Base-by-base conservation (phyloP, 53 echinoderm and acorn worm genomes). In the Henricia sp. region DNA sequence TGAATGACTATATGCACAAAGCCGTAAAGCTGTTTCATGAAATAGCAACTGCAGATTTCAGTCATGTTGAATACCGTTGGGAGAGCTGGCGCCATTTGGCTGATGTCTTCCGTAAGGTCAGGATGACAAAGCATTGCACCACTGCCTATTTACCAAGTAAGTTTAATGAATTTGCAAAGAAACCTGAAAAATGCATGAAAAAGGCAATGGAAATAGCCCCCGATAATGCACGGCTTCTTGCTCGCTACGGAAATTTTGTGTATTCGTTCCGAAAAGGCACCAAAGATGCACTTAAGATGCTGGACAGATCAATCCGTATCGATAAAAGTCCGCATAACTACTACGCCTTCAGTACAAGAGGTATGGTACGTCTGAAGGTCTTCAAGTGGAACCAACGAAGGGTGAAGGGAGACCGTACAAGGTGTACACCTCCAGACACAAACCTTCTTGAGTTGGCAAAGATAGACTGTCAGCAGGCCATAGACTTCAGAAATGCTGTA, bases 31-130 rank as follows among this genome's bases (percentile, higher is more conserved):
- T 68, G 0, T 83, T 83, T 28, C 42, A 68, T 27, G 83, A 67
- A 44, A 14, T 83, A 24, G 23, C 69, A 2, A 38, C 53, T 23
- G 52, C 28, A 9, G 34, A 3, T 19, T 33, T 32, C 5, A 69
- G 83, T 1, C 68, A 69, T 19, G 6, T 11, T 2, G 68, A 83
- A 10, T 68, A 54, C 38, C 23, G 23, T 1, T 68, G 68, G 53
- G 68, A 83, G 10, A 53, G 68, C 30, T 83, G 83, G 83, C 52
- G 83, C 5, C 26, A 68, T 55, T 39, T 83, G 83, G 83, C 38
- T 17, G 83, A 83, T 20, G 53, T 83, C 12, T 53, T 83, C 32
- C 80, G 80, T 46, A 43, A 46, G 77, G 27, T 77, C 23, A 27
- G 62, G 10, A 16, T 2, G 28, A 77, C 19, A 25, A 62, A 44